Base-by-base conservation (phyloP, 2,888 invertebrate genomes). In the Chalcosyrphus nemorum region DNA sequence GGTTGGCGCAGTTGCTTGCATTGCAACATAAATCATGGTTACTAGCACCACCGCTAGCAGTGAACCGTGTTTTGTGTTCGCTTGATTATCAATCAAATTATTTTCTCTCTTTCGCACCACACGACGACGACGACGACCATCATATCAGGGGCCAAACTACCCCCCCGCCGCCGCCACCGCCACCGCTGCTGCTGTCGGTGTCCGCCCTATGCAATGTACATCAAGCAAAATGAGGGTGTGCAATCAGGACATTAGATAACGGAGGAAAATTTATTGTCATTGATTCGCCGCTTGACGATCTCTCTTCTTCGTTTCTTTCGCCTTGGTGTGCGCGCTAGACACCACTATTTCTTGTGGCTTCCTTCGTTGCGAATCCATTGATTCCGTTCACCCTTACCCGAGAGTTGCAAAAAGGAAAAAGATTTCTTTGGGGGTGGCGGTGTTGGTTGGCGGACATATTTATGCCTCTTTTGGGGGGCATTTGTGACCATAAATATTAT, bases 211-310 rank as follows among this genome's bases (percentile, higher is more conserved):
- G 47, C 56, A 81, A 38, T 80, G 80, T 84, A 84, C 84, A 84
- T 84, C 84, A 80, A 84, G 65, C 80, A 68, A 84, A 84, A 84
- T 84, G 84, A 84, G 84, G 84, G 84, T 84, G 84, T 84, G 84
- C 84, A 84, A 84, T 84, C 84, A 84, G 84, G 84, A 84, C 84
- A 84, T 84, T 75, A 84, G 84, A 84, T 84, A 84, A 84, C 84
- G 57, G 70, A 80, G 57, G 74, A 80, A 84, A 84, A 84, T 84
- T 84, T 84, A 84, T 84, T 84, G 84, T 84, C 80, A 84, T 84
- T 84, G 84, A 84, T 84, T 84, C 80, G 74, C 80, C 61, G 82
- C 75, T 80, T 80, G 84, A 84, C 84, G 84, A 84, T 84, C 84
- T 82, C 75, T 50, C 13, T 45, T 19, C 9, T 15, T 19, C 43